These are phyloP conservation scores for Stenolophus ochropezus DNA, from an alignment of 2,888 invertebrate genomes.

Conservation along the genomic window DNA sequence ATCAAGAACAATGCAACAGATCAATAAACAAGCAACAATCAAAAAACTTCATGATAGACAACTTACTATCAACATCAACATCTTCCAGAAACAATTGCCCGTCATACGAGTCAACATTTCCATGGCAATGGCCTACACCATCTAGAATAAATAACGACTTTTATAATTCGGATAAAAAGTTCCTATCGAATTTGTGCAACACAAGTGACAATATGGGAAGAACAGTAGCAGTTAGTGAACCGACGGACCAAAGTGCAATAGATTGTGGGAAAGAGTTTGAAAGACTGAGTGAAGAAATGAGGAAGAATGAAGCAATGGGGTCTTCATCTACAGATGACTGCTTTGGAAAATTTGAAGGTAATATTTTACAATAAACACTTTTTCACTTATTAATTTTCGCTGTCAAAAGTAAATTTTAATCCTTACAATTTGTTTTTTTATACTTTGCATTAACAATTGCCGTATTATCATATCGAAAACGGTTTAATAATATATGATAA, in stretches of 20 bases:
- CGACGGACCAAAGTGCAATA: constrained; percentile 1
- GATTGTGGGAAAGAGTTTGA: constrained; percentile 43
- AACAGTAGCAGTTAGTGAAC: background rate
- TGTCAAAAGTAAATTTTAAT: too few species aligned
- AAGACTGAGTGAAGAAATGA: constrained; percentile 18
- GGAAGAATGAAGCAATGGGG: constrained; percentile 14
- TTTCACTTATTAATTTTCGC: too few species aligned
- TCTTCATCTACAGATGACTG: constrained; percentile 44
- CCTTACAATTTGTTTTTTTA: too few species aligned
- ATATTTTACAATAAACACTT: background rate
- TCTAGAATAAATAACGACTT: constrained; percentile 44
- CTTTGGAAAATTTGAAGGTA: constrained; percentile 55
- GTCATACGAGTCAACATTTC: constrained; percentile 46
- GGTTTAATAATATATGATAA: too few species aligned
- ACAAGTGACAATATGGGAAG: background rate
- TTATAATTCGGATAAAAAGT: constrained; percentile 30
- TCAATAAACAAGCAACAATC: constrained; percentile 35
- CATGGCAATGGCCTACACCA: constrained; percentile 50
- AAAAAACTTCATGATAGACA: constrained; percentile 58
- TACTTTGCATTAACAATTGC: too few species aligned
- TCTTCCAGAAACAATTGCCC: constrained; percentile 12
- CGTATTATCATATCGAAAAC: too few species aligned
- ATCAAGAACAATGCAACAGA: constrained; percentile 33
- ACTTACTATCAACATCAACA: constrained; percentile 39
- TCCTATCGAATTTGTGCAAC: constrained; percentile 9